Evolutionary conservation across 2,797 vertebrate species (phyloP).

Genomic region (Pseudochirops corinnae): DNA sequence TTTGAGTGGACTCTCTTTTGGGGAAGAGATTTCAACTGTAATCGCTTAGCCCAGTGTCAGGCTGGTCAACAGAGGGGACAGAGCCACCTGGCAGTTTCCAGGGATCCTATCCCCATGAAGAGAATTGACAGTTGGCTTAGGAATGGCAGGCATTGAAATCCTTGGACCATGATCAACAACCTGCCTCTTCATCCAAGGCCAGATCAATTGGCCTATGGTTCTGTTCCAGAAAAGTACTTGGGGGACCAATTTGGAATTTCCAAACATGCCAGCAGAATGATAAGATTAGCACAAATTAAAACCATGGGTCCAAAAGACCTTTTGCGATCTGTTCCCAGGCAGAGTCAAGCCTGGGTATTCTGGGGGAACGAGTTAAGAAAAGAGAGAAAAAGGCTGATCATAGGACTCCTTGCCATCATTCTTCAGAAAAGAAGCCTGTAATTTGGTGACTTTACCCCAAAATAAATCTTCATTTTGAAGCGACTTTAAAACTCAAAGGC

Average conservation of each 20-base stretch:
- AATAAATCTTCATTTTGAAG: background rate
- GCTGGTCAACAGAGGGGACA: background rate
- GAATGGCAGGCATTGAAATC: background rate
- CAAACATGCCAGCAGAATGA: conserved; percentile 5
- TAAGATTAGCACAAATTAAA: conserved; percentile 81
- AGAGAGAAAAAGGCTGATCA: background rate
- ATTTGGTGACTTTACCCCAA: background rate
- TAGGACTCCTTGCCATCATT: background rate
- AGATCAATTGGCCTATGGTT: conserved; percentile 60
- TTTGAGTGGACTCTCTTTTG: background rate
- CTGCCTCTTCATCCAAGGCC: conserved; percentile 57
- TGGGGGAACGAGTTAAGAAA: background rate
- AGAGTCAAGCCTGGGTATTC: background rate
- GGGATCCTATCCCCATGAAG: background rate
- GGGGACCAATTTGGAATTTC: conserved; percentile 72
- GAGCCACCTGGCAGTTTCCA: background rate
- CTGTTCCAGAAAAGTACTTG: conserved; percentile 75
- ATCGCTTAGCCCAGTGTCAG: background rate
- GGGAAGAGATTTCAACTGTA: background rate
- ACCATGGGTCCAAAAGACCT: background rate
- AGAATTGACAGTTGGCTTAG: background rate
- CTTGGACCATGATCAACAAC: conserved; percentile 53
- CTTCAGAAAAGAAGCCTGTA: background rate
- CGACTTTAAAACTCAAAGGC: background rate
- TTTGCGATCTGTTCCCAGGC: background rate